Percentiles rank a stretch among this genome's conserved stretches.
These are phyloP conservation scores for Dolomedes plantarius DNA, from an alignment of 2,888 invertebrate species.

Conservation along the genomic window DNA sequence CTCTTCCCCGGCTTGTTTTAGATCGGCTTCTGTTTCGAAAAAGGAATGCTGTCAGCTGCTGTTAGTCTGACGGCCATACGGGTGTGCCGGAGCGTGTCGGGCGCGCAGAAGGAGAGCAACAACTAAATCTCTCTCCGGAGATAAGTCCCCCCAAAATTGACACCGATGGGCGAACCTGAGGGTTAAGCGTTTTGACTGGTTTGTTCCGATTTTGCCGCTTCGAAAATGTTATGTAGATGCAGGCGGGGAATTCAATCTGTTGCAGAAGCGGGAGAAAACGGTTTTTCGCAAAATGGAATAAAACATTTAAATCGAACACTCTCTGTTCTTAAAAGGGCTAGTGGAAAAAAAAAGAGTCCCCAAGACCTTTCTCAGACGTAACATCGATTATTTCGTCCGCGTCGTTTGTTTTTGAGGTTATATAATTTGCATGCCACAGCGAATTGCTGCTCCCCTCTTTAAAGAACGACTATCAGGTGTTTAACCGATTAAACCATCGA, in stretches of 20 bases:
- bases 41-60: constrained; percentile 44
- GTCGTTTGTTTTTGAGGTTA: not conserved
- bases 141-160: constrained; percentile 50
- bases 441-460: too few species aligned
- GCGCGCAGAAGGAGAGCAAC: not conserved
- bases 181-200: constrained; percentile 34
- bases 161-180: constrained; percentile 46
- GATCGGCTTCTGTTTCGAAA: constrained; percentile 29
- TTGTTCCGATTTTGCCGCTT: not conserved
- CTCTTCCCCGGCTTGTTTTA: not conserved
- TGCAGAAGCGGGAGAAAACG: not conserved
- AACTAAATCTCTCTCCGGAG: not conserved
- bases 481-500: too few species aligned
- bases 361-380: not conserved
- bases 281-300: constrained; percentile 4
- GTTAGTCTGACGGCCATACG: constrained; percentile 42
- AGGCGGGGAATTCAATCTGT: constrained; percentile 1
- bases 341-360: not conserved
- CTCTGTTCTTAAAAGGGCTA: not conserved
- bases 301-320: constrained; percentile 9
- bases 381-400: not conserved
- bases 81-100: constrained; percentile 27
- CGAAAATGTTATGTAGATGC: not conserved
- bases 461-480: too few species aligned
- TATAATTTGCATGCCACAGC: not conserved